Evolutionary conservation across 2,888 invertebrate genomes (phyloP).

Genomic region (Himalopsyche tibetana): DNA sequence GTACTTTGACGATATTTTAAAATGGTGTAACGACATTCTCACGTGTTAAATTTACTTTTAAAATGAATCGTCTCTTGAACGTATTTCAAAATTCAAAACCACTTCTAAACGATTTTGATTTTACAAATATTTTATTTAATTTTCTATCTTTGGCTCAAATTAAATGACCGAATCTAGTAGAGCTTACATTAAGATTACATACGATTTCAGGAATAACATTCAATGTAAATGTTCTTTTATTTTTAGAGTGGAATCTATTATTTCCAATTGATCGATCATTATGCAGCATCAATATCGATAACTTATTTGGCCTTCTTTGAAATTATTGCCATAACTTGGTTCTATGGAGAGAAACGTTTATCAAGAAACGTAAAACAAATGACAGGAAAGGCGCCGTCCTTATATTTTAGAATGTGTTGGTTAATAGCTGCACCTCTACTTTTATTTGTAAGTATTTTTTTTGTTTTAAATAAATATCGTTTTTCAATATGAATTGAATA

Average conservation of each 20-base stretch:
- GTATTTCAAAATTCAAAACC: no score
- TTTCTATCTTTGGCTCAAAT: no score
- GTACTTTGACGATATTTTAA: no score
- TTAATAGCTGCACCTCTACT: conserved; percentile 87
- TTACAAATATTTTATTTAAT: no score
- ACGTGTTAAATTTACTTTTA: no score
- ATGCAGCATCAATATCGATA: conserved; percentile 93
- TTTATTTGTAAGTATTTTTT: conserved; percentile 78
- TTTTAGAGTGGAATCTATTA: conserved; percentile 91
- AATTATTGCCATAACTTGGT: conserved; percentile 93
- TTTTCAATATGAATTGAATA: no score
- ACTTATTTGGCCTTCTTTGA: conserved; percentile 96
- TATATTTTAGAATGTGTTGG: conserved; percentile 93
- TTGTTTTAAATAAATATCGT: not conserved
- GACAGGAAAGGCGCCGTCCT: conserved; percentile 88
- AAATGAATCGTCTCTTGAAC: no score
- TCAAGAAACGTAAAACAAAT: conserved; percentile 92
- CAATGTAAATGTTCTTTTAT: conserved; percentile 43
- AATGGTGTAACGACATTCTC: no score
- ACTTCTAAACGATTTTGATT: no score
- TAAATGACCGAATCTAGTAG: no score
- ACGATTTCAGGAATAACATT: no score
- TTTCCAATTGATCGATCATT: conserved; percentile 94
- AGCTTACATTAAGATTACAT: no score
- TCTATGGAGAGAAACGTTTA: conserved; percentile 89